phyloP scores from a whole-genome alignment of 2,888 invertebrate species.

The Drosophila monieri region DNA sequence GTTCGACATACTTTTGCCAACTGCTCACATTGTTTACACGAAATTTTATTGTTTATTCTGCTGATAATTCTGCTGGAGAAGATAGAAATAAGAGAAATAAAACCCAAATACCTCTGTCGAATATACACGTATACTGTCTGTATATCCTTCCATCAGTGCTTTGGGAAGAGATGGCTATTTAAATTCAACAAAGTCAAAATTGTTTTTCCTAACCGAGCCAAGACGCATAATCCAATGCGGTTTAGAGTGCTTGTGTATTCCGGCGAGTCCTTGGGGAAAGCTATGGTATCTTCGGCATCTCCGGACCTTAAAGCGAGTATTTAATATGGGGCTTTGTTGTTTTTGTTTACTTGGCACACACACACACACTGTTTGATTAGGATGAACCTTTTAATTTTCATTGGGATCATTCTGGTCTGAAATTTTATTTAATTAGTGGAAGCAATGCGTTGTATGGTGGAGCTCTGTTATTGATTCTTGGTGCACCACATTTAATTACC shows the following conservation, averaged over 20 bases:
- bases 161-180: constrained; percentile 43
- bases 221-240: constrained; percentile 67
- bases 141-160: background rate
- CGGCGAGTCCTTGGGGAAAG: background rate
- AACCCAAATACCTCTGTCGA: constrained; percentile 21
- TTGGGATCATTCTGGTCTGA: background rate
- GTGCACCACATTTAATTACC: constrained; percentile 7
- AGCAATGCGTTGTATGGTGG: constrained; percentile 1
- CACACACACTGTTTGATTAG: background rate
- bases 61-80: constrained; percentile 33
- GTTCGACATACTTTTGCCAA: constrained; percentile 51
- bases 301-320: constrained; percentile 52
- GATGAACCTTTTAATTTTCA: background rate
- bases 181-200: constrained; percentile 62
- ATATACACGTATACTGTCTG: constrained; percentile 20
- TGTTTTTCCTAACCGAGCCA: constrained; percentile 47
- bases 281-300: constrained; percentile 49
- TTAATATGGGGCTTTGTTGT: constrained; percentile 1
- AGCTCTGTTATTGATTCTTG: constrained; percentile 1
- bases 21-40: constrained; percentile 55
- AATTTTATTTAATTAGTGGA: background rate
- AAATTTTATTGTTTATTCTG: constrained; percentile 59
- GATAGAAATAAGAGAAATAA: constrained; percentile 26
- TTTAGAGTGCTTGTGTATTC: constrained; percentile 39
- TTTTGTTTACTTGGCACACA: background rate